These are phyloP conservation scores for Ophion ellenae DNA, from an alignment of 2,888 invertebrate species.

Conservation along the genomic window DNA sequence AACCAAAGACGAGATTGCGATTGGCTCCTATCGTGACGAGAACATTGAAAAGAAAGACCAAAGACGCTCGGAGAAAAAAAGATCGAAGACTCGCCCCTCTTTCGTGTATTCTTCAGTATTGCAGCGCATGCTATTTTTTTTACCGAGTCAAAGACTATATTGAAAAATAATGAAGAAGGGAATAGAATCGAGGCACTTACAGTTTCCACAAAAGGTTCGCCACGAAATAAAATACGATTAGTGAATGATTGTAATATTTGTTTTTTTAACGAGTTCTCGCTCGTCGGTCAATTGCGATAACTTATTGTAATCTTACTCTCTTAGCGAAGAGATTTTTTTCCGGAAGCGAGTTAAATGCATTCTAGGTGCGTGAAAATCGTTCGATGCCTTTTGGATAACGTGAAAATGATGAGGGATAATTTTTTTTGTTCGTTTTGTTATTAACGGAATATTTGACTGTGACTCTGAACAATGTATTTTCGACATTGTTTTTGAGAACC, in stretches of 20 bases:
- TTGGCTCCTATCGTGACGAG: background rate
- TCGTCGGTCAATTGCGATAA: conserved; percentile 24
- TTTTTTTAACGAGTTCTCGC: conserved; percentile 24
- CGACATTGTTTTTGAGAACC: conserved; percentile 33
- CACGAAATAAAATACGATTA: background rate
- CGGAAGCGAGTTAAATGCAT: background rate
- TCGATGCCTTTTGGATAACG: background rate
- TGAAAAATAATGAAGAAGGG: background rate
- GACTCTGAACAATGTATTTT: conserved; percentile 22
- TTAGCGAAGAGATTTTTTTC: background rate
- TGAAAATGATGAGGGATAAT: background rate
- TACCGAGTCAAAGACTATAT: background rate
- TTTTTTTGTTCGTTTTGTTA: too few relatives aligned
- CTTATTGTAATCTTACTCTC: conserved; percentile 25
- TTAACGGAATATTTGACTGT: too few relatives aligned
- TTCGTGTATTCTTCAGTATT: background rate
- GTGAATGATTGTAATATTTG: conserved; percentile 29
- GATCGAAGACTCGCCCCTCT: too few relatives aligned
- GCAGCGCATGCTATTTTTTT: background rate
- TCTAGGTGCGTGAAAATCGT: background rate
- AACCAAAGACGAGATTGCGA: background rate
- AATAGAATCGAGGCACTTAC: conserved; percentile 18
- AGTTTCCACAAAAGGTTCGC: conserved; percentile 54
- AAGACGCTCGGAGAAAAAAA: too few relatives aligned
- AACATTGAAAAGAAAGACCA: background rate